phyloP scores from a whole-genome alignment of 2,888 invertebrate genomes.

The Tridacna gigas region DNA sequence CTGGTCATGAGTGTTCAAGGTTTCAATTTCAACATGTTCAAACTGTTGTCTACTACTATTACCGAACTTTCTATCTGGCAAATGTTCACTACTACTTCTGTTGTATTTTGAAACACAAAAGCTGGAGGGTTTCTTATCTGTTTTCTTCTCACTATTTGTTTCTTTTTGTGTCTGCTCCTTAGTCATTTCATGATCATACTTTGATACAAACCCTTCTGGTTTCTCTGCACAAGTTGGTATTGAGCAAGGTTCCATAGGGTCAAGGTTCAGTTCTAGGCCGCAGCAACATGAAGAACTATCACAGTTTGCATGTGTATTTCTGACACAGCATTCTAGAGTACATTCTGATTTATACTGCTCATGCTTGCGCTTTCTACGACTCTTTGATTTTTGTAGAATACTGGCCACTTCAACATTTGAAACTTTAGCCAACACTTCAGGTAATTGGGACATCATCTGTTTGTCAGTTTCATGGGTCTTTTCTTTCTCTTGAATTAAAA shows the following conservation, averaged over 20 bases:
- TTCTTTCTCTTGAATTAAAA: slow-evolving; percentile 60
- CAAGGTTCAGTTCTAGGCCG: not conserved
- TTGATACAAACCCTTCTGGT: slow-evolving; percentile 55
- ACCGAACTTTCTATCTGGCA: not conserved
- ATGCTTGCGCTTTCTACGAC: slow-evolving; percentile 19
- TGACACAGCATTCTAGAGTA: slow-evolving; percentile 56
- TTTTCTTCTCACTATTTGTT: not conserved
- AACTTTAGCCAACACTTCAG: slow-evolving; percentile 70
- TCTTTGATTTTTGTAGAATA: not conserved
- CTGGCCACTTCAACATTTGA: not conserved
- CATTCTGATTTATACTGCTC: slow-evolving; percentile 37
- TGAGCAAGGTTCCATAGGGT: slow-evolving; percentile 1
- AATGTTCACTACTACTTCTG: slow-evolving; percentile 4
- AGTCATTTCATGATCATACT: not conserved
- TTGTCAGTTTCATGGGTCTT: not conserved
- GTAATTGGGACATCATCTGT: slow-evolving; percentile 49
- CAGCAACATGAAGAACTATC: not conserved
- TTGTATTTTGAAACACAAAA: slow-evolving; percentile 6
- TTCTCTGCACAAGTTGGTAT: slow-evolving; percentile 55
- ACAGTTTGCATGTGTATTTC: not conserved
- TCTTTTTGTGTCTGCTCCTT: not conserved
- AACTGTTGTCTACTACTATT: not conserved
- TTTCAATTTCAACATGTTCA: not conserved
- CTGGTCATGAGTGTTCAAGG: not conserved
- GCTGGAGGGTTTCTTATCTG: slow-evolving; percentile 9